Base-by-base conservation (phyloP, 92 coral and sea anemone species). In the Pocillopora meandrina region DNA sequence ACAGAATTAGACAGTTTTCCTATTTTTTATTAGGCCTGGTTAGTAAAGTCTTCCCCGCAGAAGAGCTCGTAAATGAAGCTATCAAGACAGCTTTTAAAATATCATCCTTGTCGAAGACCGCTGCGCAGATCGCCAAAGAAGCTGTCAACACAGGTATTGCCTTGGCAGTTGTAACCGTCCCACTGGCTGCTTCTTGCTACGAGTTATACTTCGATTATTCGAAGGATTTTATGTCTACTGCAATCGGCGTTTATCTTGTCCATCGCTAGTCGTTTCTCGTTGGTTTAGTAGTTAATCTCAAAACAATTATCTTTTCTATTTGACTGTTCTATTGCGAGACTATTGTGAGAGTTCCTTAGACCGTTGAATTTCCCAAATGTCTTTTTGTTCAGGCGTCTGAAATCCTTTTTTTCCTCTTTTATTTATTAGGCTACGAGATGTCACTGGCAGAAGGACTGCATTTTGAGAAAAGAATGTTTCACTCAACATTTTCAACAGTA, bases 81-180 rank as follows among this genome's bases (percentile, higher is more conserved):
- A 55, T 94, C 72, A 94, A 94, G 79, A 90, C 95, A n/a, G 98
- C 99, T 26, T 98, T 92, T 79, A 96, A 96, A 66, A 96, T 96
- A 52, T 93, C 96, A 9, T 87, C 93, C 5, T 77, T 94, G 52
- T 96, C 99, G 14, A 94, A 96, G 69, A 88, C 90, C 47, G 87
- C 90, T 74, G 97, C 89, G 65, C 93, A 90, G 42, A 85, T 96
- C 57, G 99, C 99, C 64, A 96, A 96, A 65, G 99, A 94, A 83
- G 89, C 90, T 64, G 91, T 96, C 8, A n/a, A n/a, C n/a, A n/a
- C n/a, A n/a, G n/a, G n/a, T n/a, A n/a, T n/a, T n/a, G n/a, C n/a
- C n/a, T n/a, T n/a, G n/a, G n/a, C n/a, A n/a, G n/a, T n/a, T n/a
- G n/a, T n/a, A n/a, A n/a, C n/a, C n/a, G n/a, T n/a, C n/a, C n/a